Evolutionary conservation across 2,113 vertebrate species (phyloP).

Genomic region (Thryonomys swinderianus): DNA sequence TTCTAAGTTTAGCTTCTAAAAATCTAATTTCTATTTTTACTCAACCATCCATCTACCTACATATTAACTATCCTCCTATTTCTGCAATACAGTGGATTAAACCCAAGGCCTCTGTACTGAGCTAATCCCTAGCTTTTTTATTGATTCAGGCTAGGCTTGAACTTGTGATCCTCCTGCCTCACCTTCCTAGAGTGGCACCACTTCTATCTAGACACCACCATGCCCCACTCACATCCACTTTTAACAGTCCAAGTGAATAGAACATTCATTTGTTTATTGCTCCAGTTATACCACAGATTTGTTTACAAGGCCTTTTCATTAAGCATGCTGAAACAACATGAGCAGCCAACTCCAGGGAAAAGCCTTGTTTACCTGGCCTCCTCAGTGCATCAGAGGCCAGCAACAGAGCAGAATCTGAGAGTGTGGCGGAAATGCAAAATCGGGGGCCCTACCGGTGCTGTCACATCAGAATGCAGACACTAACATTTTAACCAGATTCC

Average conservation of each 20-base stretch:
- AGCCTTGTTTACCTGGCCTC: background rate
- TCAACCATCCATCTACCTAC: background rate
- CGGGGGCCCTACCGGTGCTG: background rate
- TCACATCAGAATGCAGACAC: background rate
- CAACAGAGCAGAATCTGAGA: background rate
- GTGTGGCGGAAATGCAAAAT: background rate
- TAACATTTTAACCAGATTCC: background rate
- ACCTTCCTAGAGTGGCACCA: background rate
- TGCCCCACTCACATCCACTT: background rate
- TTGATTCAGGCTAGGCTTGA: background rate
- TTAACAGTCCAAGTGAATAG: background rate
- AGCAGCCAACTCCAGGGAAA: background rate
- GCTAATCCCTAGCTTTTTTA: background rate
- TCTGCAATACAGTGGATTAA: background rate
- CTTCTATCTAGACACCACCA: too few relatives aligned
- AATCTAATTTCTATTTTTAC: slow-evolving; percentile 21
- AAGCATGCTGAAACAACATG: background rate
- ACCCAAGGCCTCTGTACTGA: background rate
- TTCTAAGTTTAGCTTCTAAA: background rate
- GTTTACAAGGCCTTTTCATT: background rate
- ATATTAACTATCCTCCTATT: background rate
- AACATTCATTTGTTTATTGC: background rate
- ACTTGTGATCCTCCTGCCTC: background rate
- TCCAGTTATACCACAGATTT: background rate
- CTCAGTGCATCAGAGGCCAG: background rate